Conservation (phyloP, 2,113 vertebrate species). For the Dryoscopus gambensis region DNA sequence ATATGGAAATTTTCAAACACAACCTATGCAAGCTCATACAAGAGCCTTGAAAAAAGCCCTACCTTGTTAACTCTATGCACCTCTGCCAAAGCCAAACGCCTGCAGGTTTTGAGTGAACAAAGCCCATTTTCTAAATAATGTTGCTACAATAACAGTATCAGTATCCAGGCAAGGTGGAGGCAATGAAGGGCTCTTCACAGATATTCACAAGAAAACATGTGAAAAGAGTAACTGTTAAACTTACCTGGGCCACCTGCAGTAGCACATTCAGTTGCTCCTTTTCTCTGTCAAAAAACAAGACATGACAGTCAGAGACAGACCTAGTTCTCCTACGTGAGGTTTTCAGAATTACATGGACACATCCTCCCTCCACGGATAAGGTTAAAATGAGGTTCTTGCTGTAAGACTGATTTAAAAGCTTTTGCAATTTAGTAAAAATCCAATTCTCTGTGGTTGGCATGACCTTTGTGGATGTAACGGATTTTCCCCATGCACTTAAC, state of each 20-base stretch:
- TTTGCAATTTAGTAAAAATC: slow-evolving; percentile 19
- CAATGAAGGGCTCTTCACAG: neutral
- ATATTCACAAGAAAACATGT: neutral
- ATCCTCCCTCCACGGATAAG: neutral
- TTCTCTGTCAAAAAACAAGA: slow-evolving; percentile 55
- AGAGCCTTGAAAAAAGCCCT: neutral
- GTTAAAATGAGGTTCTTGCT: neutral
- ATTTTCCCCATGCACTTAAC: neutral
- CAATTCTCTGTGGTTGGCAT: neutral
- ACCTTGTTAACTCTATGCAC: neutral
- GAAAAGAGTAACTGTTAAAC: neutral
- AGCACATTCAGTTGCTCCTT: slow-evolving; percentile 33
- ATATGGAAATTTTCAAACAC: neutral
- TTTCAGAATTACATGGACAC: neutral
- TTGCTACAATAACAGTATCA: neutral
- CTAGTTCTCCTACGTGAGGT: neutral
- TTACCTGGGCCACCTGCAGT: slow-evolving; percentile 48
- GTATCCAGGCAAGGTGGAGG: neutral
- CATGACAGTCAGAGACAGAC: neutral
- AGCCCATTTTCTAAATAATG: neutral
- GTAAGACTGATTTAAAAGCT: slow-evolving; percentile 6
- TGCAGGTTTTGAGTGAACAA: neutral
- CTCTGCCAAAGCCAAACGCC: neutral
- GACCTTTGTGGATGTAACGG: neutral
- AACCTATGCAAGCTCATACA: neutral